A percentile compares a stretch with the other conserved stretches of the same genome.
These are phyloP conservation scores for Patella depressa DNA, from an alignment of 2,888 invertebrate genomes.

Conservation along the genomic window DNA sequence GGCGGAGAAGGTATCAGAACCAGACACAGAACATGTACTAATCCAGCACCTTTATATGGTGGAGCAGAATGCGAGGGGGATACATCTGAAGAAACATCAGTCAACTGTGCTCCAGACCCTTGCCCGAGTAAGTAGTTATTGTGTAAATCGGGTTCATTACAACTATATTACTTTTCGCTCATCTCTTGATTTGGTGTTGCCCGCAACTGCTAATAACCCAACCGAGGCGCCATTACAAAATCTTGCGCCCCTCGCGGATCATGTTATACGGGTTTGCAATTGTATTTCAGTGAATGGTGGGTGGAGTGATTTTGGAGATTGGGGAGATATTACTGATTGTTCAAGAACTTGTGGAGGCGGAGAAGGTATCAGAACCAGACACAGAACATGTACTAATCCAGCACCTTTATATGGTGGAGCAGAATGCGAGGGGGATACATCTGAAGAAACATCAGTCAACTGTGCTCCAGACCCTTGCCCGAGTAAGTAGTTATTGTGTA, in stretches of 20 bases:
- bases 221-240: no score
- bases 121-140: slow-evolving; percentile 27
- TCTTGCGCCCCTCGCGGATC: no score
- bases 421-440: slow-evolving; percentile 22
- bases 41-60: slow-evolving; percentile 28
- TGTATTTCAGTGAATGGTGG: slow-evolving; percentile 31
- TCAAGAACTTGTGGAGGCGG: slow-evolving; percentile 30
- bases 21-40: slow-evolving; percentile 23
- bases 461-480: slow-evolving; percentile 32
- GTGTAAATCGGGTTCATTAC: no score
- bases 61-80: slow-evolving; percentile 25
- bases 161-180: no score
- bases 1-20: slow-evolving; percentile 18
- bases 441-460: neutral
- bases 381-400: slow-evolving; percentile 28
- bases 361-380: slow-evolving; percentile 5
- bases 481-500: slow-evolving; percentile 14
- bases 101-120: slow-evolving; percentile 24
- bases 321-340: slow-evolving; percentile 22
- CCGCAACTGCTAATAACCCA: no score
- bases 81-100: neutral
- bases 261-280: no score
- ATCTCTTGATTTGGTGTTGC: no score
- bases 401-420: slow-evolving; percentile 26
- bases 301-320: slow-evolving; percentile 20